Percentiles rank a stretch among this genome's conserved stretches.
Evolutionary conservation across 2,797 vertebrate species (phyloP).

Genomic region (Bradypus variegatus): DNA sequence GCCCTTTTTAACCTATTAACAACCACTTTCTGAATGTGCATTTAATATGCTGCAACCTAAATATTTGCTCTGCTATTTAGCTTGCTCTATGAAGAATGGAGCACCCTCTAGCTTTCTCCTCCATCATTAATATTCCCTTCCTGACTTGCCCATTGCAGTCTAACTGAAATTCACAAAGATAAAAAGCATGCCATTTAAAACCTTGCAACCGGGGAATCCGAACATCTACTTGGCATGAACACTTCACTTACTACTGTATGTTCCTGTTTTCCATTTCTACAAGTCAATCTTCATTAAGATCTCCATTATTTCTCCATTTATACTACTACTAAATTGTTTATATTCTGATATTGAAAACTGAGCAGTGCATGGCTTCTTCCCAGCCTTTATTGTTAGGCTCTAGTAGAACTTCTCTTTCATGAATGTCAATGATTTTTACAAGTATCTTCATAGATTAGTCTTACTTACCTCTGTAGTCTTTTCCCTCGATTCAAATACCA

Average conservation of each 20-base stretch:
- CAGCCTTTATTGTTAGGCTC: slow-evolving; percentile 40
- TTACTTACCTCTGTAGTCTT: not conserved
- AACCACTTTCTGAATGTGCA: not conserved
- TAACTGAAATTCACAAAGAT: slow-evolving; percentile 73
- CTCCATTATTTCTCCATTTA: not conserved
- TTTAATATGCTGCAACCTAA: not conserved
- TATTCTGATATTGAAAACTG: slow-evolving; percentile 43
- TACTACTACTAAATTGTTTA: slow-evolving; percentile 37
- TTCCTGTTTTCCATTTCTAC: not conserved
- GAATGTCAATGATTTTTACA: not conserved
- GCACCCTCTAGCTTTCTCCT: not conserved
- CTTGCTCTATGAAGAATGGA: not conserved
- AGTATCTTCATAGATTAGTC: not conserved
- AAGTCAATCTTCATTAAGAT: slow-evolving; percentile 20
- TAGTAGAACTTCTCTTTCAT: not conserved
- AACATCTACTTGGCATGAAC: not conserved
- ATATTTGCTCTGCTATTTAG: not conserved
- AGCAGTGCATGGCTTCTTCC: slow-evolving; percentile 37
- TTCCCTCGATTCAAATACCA: not conserved
- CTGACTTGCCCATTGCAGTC: slow-evolving; percentile 64
- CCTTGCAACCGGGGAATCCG: slow-evolving; percentile 49
- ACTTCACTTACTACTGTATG: slow-evolving; percentile 36
- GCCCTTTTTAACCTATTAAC: not conserved
- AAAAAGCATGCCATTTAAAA: slow-evolving; percentile 67
- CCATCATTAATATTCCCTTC: slow-evolving; percentile 70